A percentile compares a stretch with the other conserved stretches of the same genome.
Evolutionary conservation across 2,113 vertebrate species (phyloP).

Genomic region (Sebastes fasciatus): DNA sequence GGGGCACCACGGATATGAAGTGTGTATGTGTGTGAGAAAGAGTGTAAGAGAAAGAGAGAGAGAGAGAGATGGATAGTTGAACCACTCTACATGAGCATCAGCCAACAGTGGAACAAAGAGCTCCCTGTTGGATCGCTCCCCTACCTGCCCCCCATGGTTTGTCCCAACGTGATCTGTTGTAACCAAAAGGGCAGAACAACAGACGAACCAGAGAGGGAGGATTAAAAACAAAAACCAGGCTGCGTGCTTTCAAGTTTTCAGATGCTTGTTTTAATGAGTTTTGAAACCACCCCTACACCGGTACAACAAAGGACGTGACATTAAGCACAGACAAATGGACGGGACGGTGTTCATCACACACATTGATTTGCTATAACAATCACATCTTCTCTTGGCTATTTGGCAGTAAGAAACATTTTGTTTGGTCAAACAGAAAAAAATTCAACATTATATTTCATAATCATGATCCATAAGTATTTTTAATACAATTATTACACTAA

Average conservation of each 20-base stretch:
- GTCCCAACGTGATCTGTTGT: constrained; percentile 17
- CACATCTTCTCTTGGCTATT: constrained; percentile 16
- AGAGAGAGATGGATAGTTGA: constrained; percentile 40
- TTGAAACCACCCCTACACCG: not conserved
- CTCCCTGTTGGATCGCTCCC: constrained; percentile 46
- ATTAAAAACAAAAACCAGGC: constrained; percentile 25
- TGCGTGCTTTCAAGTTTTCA: constrained; percentile 29
- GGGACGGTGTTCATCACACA: constrained; percentile 50
- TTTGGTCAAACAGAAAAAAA: constrained; percentile 6
- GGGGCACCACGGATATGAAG: not conserved
- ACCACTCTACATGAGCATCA: constrained; percentile 37
- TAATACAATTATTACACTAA: constrained; percentile 17
- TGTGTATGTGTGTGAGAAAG: constrained; percentile 6
- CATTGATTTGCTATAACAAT: constrained; percentile 23
- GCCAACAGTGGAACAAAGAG: constrained; percentile 69
- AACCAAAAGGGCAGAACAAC: constrained; percentile 45
- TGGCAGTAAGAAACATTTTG: constrained; percentile 22
- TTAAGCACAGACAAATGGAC: constrained; percentile 28
- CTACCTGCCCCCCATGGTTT: constrained; percentile 43
- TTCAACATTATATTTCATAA: not conserved
- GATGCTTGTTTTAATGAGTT: constrained; percentile 62
- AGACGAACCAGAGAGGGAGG: not conserved
- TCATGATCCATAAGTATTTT: constrained; percentile 19
- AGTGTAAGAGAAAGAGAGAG: not conserved
- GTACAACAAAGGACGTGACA: constrained; percentile 24